Conservation (phyloP, 2,888 invertebrate species). For the Tinea semifulvella region DNA sequence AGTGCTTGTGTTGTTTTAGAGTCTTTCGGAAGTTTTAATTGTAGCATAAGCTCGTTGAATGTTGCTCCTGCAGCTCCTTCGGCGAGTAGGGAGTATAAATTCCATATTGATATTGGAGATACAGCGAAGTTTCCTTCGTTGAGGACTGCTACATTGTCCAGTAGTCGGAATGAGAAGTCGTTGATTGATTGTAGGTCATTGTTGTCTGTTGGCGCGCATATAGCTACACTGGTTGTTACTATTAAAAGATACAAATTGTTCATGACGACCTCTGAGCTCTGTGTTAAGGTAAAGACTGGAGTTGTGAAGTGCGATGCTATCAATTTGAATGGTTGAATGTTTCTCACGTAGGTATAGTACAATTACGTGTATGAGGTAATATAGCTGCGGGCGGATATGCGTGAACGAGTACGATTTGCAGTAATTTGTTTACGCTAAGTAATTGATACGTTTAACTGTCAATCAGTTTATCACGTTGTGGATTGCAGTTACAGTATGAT, state of each 20-base stretch:
- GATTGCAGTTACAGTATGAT: too few species aligned
- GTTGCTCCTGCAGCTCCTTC: constrained; percentile 54
- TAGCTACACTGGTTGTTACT: not conserved
- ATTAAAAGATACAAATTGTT: constrained; percentile 17
- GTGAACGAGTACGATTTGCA: not conserved
- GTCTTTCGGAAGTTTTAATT: constrained; percentile 40
- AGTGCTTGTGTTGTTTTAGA: constrained; percentile 40
- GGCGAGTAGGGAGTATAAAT: constrained; percentile 45
- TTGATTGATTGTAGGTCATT: constrained; percentile 42
- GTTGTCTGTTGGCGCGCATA: constrained; percentile 29
- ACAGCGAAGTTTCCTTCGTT: constrained; percentile 49
- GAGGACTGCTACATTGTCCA: constrained; percentile 44
- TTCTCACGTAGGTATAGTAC: constrained; percentile 46
- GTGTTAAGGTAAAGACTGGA: not conserved
- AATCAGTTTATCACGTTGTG: too few species aligned
- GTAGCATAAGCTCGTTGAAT: constrained; percentile 41
- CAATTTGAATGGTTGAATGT: constrained; percentile 30
- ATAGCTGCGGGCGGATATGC: constrained; percentile 19
- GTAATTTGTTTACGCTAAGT: not conserved
- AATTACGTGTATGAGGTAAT: constrained; percentile 44
- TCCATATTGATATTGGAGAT: constrained; percentile 55
- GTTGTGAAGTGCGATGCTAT: constrained; percentile 30
- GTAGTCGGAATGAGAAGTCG: constrained; percentile 41
- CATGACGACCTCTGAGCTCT: constrained; percentile 27
- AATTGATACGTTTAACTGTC: not conserved